Base-by-base conservation (phyloP, 2,888 invertebrate genomes). In the Cantharis rustica region DNA sequence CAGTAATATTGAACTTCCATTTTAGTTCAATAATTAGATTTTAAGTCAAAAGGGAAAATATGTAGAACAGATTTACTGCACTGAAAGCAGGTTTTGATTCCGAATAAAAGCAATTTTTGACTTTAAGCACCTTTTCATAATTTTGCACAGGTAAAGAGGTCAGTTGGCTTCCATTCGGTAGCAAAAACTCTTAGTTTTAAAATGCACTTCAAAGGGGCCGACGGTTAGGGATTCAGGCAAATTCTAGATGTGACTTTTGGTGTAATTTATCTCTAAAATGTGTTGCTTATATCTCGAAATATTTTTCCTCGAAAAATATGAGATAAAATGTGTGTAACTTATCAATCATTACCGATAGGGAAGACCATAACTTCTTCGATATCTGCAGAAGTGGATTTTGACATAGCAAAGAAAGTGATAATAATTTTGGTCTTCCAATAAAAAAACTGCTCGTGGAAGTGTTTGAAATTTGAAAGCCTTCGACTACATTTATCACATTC, bases 111-210 rank as follows among this genome's bases (percentile, higher is more conserved):
- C 3, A 47, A 1, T n/a, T n/a, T n/a, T 47, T n/a, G n/a, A n/a
- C 7, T 47, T 47, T 61, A 70, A 70, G 13, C 16, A 20, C 10
- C n/a, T 17, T 20, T 17, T 31, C 47, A 16, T 61, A 16, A 61
- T 70, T 47, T 61, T 47, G 16, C 13, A 70, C 61, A 47, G 61
- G 70, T 31, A 20, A 66, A 66, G n/a, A 66, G 64, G 70, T 70
- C 70, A 70, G 13, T 70, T 68, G 47, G n/a, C 13, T 47, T n/a
- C 47, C n/a, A 47, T 70, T 70, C 70, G 61, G 70, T 70, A 70
- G 70, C 70, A 70, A 31, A 23, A 16, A 10, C 16, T 10, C 31
- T 11, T 27, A 47, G 16, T 31, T 61, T 61, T 23, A 61, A 70
- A 70, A 15, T 70, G 16, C 7, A 70, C 70, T 61, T 70, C 70